Percentiles rank a stretch among this genome's conserved stretches.
Evolutionary conservation across 2,797 vertebrate species (phyloP).

Genomic region (Furcifer pardalis): DNA sequence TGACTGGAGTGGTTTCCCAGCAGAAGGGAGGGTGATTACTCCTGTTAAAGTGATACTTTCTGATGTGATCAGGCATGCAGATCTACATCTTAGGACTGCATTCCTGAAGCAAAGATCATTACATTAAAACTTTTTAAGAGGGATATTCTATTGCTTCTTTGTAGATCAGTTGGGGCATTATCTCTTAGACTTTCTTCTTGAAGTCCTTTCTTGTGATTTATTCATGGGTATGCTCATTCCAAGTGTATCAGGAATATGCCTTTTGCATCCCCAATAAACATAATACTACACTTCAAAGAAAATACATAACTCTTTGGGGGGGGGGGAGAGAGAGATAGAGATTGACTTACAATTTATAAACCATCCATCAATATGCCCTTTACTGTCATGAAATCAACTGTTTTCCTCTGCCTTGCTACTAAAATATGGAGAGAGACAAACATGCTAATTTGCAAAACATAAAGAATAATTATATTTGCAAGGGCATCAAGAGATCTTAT

Average conservation of each 20-base stretch:
- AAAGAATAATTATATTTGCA: background rate
- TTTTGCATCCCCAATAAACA: background rate
- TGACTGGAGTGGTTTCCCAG: too few relatives aligned
- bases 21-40: too few relatives aligned
- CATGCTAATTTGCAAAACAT: background rate
- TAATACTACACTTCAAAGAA: background rate
- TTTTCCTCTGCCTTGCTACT: background rate
- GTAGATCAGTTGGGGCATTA: background rate
- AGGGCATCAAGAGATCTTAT: conserved; percentile 17
- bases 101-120: too few relatives aligned
- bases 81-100: too few relatives aligned
- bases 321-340: conserved; percentile 20
- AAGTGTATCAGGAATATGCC: background rate
- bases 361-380: conserved; percentile 18
- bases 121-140: too few relatives aligned
- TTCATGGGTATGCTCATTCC: background rate
- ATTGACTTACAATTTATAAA: conserved; percentile 24
- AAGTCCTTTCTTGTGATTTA: background rate
- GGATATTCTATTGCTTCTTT: background rate
- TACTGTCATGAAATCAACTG: conserved; percentile 17
- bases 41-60: too few relatives aligned
- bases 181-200: background rate
- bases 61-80: too few relatives aligned
- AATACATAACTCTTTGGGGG: conserved; percentile 1
- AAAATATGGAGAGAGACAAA: background rate